phyloP scores from a whole-genome alignment of 1,140 invertebrate genomes.

The Tetranychus urticae region DNA sequence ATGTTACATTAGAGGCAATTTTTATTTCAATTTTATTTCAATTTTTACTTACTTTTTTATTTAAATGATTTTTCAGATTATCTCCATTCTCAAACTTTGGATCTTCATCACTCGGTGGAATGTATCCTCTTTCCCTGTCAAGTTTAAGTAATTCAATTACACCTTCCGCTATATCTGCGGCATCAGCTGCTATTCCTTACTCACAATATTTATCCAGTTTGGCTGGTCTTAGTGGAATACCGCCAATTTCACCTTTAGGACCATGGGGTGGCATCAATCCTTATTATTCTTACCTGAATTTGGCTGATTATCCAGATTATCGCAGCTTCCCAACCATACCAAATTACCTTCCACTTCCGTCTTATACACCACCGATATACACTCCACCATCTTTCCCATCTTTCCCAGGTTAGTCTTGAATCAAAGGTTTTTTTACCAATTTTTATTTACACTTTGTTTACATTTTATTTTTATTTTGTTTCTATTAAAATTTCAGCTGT shows the following conservation, averaged over 20 bases:
- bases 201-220: not conserved
- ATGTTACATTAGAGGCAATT: not conserved
- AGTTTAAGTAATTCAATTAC: not conserved
- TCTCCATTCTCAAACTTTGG: not conserved
- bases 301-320: not conserved
- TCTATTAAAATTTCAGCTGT: not conserved
- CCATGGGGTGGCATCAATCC: not conserved
- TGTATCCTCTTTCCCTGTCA: not conserved
- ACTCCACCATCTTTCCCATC: not conserved
- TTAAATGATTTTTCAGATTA: not conserved
- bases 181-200: not conserved
- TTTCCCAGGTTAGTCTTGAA: not conserved
- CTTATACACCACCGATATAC: not conserved
- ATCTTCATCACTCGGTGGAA: not conserved
- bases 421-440: not conserved
- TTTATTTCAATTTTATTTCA: not conserved
- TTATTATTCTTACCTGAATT: not conserved
- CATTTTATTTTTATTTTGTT: not conserved
- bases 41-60: not conserved
- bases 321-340: not conserved
- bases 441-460: not conserved
- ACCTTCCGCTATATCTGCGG: too few species aligned
- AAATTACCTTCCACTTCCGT: not conserved
- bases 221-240: not conserved
- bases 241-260: not conserved